Percentiles rank a stretch among this genome's conserved stretches.
These are phyloP conservation scores for Drosophila nr. medialis DNA, from an alignment of 2,888 invertebrate genomes.

Conservation along the genomic window DNA sequence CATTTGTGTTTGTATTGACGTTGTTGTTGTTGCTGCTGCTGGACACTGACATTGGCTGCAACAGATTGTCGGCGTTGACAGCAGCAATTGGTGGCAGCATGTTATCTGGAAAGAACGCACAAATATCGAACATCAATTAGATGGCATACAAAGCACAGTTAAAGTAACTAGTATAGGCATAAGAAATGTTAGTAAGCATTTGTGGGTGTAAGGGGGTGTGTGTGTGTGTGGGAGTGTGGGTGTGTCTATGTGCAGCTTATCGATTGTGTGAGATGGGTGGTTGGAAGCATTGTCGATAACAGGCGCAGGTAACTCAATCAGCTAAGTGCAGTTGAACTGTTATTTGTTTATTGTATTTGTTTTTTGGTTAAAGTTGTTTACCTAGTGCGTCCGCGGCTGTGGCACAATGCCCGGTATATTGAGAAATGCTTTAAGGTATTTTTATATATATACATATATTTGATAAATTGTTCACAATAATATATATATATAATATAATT, in stretches of 20 bases:
- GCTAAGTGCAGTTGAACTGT: slow-evolving; percentile 58
- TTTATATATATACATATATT: slow-evolving; percentile 16
- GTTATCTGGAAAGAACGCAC: slow-evolving; percentile 83
- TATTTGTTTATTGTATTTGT: slow-evolving; percentile 19
- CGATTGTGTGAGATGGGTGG: slow-evolving; percentile 11
- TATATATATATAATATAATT: slow-evolving; percentile 20
- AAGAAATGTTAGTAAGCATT: slow-evolving; percentile 10
- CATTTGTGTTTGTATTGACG: slow-evolving; percentile 69
- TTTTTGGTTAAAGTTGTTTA: slow-evolving; percentile 60
- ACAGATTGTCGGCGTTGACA: slow-evolving; percentile 72
- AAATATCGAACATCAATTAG: slow-evolving; percentile 19
- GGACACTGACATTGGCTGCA: slow-evolving; percentile 62
- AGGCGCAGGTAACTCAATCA: slow-evolving; percentile 40
- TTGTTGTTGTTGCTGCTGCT: slow-evolving; percentile 72
- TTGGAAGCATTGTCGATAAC: slow-evolving; percentile 25
- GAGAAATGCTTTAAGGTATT: slow-evolving; percentile 77
- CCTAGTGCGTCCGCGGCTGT: slow-evolving; percentile 82
- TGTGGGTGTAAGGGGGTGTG: background rate
- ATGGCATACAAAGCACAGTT: background rate
- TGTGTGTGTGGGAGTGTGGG: background rate
- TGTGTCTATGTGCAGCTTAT: slow-evolving; percentile 9
- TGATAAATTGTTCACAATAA: slow-evolving; percentile 27
- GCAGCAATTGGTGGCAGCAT: slow-evolving; percentile 85
- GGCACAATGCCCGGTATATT: slow-evolving; percentile 83
- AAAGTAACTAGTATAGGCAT: background rate